Evolutionary conservation across 2,113 vertebrate genomes (phyloP), one percentile per base, ranked within the genome.

Genomic region (Tichodroma muraria): DNA sequence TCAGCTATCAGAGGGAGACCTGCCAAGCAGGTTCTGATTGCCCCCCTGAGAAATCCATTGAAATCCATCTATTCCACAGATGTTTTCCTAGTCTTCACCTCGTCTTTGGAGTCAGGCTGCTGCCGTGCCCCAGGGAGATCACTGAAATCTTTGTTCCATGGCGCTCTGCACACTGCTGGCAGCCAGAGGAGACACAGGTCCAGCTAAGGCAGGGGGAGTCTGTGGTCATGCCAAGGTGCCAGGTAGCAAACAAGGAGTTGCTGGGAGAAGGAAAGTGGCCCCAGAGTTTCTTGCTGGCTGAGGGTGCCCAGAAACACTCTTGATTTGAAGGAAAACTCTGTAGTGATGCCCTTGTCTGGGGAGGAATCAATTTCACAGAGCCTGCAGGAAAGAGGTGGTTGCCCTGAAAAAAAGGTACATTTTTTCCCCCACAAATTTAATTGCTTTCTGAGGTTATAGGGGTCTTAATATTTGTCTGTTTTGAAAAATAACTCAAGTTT

Each of bases 61-160:
- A 49, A 13, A 66, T 4, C n/a, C 0, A 3, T 0, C 1, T 6
- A 18, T 35, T 75, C 42, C 18, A 42, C 8, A 7, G 12, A 1
- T 17, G 4, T 47, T 70, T 57, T 7, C 28, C 25, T 15, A 0
- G 11, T 42, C 30, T 10, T 57, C 2, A 0, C n/a, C 30, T 82
- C 1, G 0, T 7, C 45, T 33, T 8, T 52, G 59, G n/a, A 38
- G 25, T 19, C 35, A 20, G 44, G 11, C 53, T 82, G 42, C 42
- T 75, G 80, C 49, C 33, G 1, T 13, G 10, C 13, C 27, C 31
- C 24, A 13, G 30, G 6, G 28, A 44, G 33, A n/a, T 88, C 35
- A 1, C 24, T 17, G 13, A 3, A 13, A 16, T 13, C 40, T 77
- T 13, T 44, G 31, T 11, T 60, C 30, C 31, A 0, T 33, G 53